phyloP scores from a whole-genome alignment of 2,888 invertebrate genomes.

The Margaritifera margaritifera region DNA sequence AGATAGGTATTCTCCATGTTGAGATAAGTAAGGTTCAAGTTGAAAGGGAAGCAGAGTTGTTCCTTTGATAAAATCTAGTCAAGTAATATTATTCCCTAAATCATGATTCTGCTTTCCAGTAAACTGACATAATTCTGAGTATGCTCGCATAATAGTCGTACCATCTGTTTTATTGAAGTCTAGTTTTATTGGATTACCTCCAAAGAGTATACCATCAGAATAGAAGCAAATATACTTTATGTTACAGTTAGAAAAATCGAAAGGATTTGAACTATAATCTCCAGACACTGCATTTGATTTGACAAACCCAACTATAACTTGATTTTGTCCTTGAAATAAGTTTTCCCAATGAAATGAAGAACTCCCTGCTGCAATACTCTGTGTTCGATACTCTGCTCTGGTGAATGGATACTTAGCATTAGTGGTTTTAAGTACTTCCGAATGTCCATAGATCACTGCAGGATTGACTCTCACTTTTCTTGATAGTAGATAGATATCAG shows the following conservation, averaged over 20 bases:
- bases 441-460: neutral
- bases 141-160: neutral
- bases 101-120: neutral
- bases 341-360: neutral
- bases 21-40: constrained; percentile 1
- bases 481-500: constrained; percentile 4
- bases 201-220: neutral
- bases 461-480: constrained; percentile 6
- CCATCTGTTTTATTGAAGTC: neutral
- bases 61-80: neutral
- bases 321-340: constrained; percentile 3
- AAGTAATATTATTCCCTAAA: neutral
- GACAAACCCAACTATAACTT: constrained; percentile 2
- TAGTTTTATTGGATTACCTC: constrained; percentile 2
- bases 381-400: neutral
- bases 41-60: neutral
- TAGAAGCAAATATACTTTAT: neutral
- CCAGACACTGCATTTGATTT: neutral
- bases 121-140: neutral
- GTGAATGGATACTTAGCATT: constrained; percentile 9
- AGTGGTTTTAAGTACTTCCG: constrained; percentile 4
- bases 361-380: constrained; percentile 1
- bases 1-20: neutral
- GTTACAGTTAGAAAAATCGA: constrained; percentile 5
- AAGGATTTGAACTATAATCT: constrained; percentile 5